Percentiles rank a stretch among this genome's conserved stretches.
Conservation (phyloP, 1,140 invertebrate species). For the Drosophila lacertosa region DNA sequence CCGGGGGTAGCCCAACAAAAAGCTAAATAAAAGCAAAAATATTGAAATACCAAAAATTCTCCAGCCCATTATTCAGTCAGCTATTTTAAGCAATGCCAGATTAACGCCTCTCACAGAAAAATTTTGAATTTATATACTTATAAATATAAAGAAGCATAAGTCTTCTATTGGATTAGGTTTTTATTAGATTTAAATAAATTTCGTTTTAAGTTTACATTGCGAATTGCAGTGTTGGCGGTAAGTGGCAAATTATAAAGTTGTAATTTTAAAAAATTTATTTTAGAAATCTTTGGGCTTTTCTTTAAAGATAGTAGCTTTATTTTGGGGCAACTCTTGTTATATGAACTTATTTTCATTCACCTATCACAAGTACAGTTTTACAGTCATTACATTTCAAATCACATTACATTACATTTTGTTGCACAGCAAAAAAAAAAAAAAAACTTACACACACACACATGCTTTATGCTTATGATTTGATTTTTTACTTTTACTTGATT, state of each 20-base stretch:
- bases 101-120: constrained; percentile 20
- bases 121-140: not conserved
- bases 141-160: constrained; percentile 1
- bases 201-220: constrained; percentile 73
- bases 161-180: constrained; percentile 9
- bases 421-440: constrained; percentile 39
- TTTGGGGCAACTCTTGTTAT: constrained; percentile 64
- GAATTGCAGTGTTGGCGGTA: constrained; percentile 79
- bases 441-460: no score
- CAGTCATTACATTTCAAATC: constrained; percentile 21
- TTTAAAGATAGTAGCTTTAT: constrained; percentile 31
- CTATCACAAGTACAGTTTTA: constrained; percentile 37
- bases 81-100: constrained; percentile 37
- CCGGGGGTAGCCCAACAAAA: constrained; percentile 63
- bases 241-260: constrained; percentile 60
- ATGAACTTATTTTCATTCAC: constrained; percentile 64
- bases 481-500: constrained; percentile 37
- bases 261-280: constrained; percentile 25
- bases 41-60: constrained; percentile 8
- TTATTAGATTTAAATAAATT: constrained; percentile 34
- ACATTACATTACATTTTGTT: constrained; percentile 36
- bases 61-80: constrained; percentile 38
- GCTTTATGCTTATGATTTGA: constrained; percentile 61
- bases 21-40: constrained; percentile 3
- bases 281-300: constrained; percentile 20